Conservation (phyloP, 1,140 invertebrate genomes). For the Vanessa atalanta region DNA sequence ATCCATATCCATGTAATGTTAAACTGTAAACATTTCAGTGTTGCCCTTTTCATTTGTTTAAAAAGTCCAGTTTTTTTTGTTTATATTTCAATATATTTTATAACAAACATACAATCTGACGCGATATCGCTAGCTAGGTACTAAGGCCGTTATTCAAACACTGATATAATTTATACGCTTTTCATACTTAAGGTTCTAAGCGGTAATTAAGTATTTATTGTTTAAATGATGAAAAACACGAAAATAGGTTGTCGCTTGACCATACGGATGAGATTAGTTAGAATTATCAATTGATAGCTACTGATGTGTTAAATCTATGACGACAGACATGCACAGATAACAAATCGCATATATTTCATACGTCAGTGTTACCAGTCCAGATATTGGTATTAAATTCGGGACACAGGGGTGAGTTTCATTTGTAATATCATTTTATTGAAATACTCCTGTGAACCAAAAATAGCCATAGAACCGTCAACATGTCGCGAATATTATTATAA, state of each 20-base stretch:
- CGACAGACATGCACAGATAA: conserved; percentile 14
- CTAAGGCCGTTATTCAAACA: conserved; percentile 58
- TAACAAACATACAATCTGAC: conserved; percentile 37
- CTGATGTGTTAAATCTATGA: conserved; percentile 24
- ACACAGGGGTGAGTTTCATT: conserved; percentile 5
- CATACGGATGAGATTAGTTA: conserved; percentile 71
- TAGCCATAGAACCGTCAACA: conserved; percentile 6
- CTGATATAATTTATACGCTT: conserved; percentile 73
- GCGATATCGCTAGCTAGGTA: conserved; percentile 47
- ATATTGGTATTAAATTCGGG: conserved; percentile 22
- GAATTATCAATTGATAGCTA: conserved; percentile 48
- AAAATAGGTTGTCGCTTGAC: conserved; percentile 32
- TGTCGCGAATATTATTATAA: conserved; percentile 18
- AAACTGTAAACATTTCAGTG: neutral
- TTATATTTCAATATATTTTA: conserved; percentile 6
- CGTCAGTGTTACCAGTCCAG: conserved; percentile 22
- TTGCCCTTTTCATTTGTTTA: neutral
- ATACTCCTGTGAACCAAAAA: neutral
- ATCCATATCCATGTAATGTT: neutral
- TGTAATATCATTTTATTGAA: neutral
- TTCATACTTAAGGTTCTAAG: conserved; percentile 74
- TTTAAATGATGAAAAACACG: conserved; percentile 6
- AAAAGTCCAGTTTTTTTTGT: conserved; percentile 9
- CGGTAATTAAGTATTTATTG: conserved; percentile 66
- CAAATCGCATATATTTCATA: conserved; percentile 21